Evolutionary conservation across 2,797 vertebrate species (phyloP).

Genomic region (Sternotherus odoratus): DNA sequence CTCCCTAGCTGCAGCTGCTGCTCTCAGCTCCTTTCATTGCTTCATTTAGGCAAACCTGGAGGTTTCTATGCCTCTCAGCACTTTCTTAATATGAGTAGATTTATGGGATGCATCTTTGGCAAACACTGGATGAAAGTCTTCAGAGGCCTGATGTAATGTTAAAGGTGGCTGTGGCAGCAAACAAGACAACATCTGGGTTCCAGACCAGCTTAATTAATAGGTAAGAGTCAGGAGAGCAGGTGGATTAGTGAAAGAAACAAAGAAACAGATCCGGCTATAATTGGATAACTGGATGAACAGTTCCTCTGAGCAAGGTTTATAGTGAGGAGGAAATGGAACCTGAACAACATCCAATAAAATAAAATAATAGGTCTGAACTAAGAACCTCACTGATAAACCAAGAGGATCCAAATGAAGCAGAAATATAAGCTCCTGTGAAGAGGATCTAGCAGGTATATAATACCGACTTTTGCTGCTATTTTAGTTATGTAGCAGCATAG

Average conservation of each 20-base stretch:
- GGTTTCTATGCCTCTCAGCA: neutral
- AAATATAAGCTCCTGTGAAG: conserved; percentile 16
- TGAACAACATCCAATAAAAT: conserved; percentile 5
- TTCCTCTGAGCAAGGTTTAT: conserved; percentile 40
- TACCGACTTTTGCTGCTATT: conserved; percentile 66
- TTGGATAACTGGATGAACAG: conserved; percentile 48
- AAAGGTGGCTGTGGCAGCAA: neutral
- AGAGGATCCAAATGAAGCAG: conserved; percentile 48
- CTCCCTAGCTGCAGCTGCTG: neutral
- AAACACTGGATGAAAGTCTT: neutral
- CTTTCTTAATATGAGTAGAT: neutral
- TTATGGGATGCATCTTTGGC: neutral
- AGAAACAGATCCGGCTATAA: conserved; percentile 48
- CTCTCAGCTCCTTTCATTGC: no score
- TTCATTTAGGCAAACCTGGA: neutral
- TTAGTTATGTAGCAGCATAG: conserved; percentile 70
- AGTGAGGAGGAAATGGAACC: conserved; percentile 39
- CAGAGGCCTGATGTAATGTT: neutral
- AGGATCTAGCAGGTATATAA: conserved; percentile 47
- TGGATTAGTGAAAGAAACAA: conserved; percentile 8
- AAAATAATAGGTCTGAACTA: conserved; percentile 2
- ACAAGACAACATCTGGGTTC: neutral
- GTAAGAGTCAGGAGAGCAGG: neutral
- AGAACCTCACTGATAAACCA: conserved; percentile 23
- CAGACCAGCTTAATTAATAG: conserved; percentile 24